These are phyloP conservation scores for Erebia palarica DNA, from an alignment of 2,888 invertebrate species.

Conservation along the genomic window DNA sequence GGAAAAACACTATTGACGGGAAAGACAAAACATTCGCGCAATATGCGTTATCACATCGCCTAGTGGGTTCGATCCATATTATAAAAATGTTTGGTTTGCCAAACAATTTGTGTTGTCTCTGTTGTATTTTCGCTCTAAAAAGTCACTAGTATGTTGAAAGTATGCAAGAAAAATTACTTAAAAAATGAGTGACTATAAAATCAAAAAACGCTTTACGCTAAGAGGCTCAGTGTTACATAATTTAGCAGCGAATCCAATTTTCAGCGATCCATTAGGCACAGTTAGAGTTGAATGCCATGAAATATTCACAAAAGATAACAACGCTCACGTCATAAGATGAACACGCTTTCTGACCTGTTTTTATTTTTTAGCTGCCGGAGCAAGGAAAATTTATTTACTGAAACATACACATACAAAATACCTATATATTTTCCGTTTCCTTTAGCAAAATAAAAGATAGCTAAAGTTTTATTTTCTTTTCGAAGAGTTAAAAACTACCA, in stretches of 20 bases:
- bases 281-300: slow-evolving; percentile 49
- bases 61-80: too few relatives aligned
- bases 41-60: too few relatives aligned
- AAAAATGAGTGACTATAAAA: slow-evolving; percentile 6
- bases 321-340: slow-evolving; percentile 41
- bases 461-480: too few relatives aligned
- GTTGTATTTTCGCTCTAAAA: too few relatives aligned
- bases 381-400: neutral
- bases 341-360: slow-evolving; percentile 22
- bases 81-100: too few relatives aligned
- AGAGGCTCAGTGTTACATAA: slow-evolving; percentile 56
- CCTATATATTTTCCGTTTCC: too few relatives aligned
- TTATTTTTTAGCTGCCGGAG: slow-evolving; percentile 17
- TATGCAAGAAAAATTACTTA: neutral
- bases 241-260: slow-evolving; percentile 56
- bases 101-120: too few relatives aligned
- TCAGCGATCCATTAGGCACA: slow-evolving; percentile 53
- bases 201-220: slow-evolving; percentile 31
- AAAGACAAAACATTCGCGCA: too few relatives aligned
- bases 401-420: neutral
- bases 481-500: too few relatives aligned
- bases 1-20: too few relatives aligned
- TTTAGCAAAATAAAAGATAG: too few relatives aligned
- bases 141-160: neutral
- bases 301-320: slow-evolving; percentile 56